These are phyloP conservation scores for Ochropleura leucogaster DNA, from an alignment of 2,888 invertebrate genomes.

Conservation along the genomic window DNA sequence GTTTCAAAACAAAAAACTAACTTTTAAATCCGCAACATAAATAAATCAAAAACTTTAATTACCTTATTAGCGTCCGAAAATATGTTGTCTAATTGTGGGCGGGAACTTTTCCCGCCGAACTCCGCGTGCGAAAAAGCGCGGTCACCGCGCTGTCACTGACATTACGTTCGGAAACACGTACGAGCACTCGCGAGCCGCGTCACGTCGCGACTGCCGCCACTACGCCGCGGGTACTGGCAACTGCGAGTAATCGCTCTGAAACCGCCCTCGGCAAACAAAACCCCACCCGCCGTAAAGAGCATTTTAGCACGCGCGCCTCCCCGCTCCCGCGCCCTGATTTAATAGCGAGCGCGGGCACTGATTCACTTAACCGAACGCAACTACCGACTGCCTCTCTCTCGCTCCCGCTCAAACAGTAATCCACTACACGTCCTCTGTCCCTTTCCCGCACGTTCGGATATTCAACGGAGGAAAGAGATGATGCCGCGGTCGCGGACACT, in stretches of 20 bases:
- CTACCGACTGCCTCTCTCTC: constrained; percentile 85
- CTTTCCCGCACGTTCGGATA: constrained; percentile 68
- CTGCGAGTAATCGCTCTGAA: constrained; percentile 83
- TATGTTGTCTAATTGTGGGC: constrained; percentile 88
- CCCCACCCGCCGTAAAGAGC: constrained; percentile 89
- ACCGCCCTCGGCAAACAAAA: constrained; percentile 90
- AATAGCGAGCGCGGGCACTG: constrained; percentile 90
- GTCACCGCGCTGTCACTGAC: constrained; percentile 86
- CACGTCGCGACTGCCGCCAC: constrained; percentile 75
- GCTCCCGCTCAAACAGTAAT: constrained; percentile 73
- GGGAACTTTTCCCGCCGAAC: constrained; percentile 89
- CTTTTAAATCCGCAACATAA: constrained; percentile 23
- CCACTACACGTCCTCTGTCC: constrained; percentile 68
- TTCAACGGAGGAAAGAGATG: constrained; percentile 80
- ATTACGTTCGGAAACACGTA: constrained; percentile 76
- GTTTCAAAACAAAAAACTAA: constrained; percentile 49
- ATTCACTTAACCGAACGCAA: constrained; percentile 90
- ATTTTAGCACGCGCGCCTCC: constrained; percentile 88
- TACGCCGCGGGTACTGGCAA: constrained; percentile 71
- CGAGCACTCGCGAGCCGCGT: constrained; percentile 79
- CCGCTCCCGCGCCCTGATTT: constrained; percentile 89
- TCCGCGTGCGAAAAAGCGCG: constrained; percentile 82
- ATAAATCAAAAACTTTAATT: constrained; percentile 61
- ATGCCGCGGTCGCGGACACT: constrained; percentile 82
- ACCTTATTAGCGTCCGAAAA: constrained; percentile 91